These are phyloP conservation scores for Macquaria australasica DNA, from an alignment of 2,113 vertebrate genomes.

Conservation along the genomic window DNA sequence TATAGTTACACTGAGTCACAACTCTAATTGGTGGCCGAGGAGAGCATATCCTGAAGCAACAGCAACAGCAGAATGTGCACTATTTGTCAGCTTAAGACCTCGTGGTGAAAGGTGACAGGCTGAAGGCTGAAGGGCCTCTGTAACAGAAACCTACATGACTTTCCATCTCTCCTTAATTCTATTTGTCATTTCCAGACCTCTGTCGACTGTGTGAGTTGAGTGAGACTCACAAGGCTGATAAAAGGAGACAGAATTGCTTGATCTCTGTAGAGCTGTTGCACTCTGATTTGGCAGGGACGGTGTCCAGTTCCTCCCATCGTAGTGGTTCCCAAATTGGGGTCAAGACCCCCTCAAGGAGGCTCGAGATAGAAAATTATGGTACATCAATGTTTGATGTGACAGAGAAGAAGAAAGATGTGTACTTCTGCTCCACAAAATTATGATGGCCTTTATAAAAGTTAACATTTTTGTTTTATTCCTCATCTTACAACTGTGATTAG, in stretches of 20 bases:
- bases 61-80: not conserved
- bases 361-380: not conserved
- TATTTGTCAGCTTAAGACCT: not conserved
- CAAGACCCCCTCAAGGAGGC: too few relatives aligned
- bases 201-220: not conserved
- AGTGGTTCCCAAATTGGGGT: not conserved
- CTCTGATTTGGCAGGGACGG: not conserved
- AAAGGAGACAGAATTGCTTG: not conserved
- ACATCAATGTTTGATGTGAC: not conserved
- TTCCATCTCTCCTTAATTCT: not conserved
- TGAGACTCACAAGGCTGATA: not conserved
- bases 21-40: not conserved
- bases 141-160: not conserved
- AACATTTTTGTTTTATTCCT: not conserved
- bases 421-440: not conserved
- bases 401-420: not conserved
- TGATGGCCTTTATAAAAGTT: not conserved
- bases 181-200: not conserved
- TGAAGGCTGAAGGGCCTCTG: not conserved
- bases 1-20: not conserved
- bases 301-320: not conserved
- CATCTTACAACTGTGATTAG: not conserved
- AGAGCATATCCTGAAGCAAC: not conserved
- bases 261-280: not conserved
- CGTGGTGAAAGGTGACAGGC: conserved; percentile 1